phyloP scores from a whole-genome alignment of 2,113 vertebrate genomes.

The Lonchura striata region DNA sequence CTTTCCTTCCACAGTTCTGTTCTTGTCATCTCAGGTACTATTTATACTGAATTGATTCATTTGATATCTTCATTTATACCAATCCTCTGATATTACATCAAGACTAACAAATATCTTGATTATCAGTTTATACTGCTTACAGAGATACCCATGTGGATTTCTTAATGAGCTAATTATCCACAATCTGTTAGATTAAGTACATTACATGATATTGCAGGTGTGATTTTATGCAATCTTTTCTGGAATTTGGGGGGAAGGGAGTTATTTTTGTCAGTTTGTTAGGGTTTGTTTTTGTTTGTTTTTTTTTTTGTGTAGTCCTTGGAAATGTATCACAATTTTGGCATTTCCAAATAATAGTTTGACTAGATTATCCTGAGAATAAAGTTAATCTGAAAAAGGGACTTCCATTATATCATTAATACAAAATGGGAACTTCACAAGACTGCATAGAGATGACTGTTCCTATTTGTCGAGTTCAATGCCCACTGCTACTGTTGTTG shows the following conservation, averaged over 20 bases:
- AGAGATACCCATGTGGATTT: background rate
- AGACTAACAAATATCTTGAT: conserved; percentile 7
- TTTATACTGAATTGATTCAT: background rate
- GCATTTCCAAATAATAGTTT: background rate
- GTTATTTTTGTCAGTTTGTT: background rate
- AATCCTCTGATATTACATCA: background rate
- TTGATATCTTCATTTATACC: background rate
- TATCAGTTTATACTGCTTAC: conserved; percentile 14
- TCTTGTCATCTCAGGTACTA: background rate
- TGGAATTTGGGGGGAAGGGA: background rate
- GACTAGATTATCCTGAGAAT: background rate
- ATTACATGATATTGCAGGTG: background rate
- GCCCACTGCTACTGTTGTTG: background rate
- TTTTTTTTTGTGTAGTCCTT: background rate
- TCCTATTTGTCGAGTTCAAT: background rate
- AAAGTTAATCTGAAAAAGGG: background rate
- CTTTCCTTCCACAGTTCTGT: background rate
- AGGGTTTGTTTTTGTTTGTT: no score
- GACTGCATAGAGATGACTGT: background rate
- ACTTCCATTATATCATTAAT: background rate
- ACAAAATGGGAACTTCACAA: background rate
- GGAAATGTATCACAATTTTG: background rate
- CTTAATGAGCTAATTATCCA: conserved; percentile 36
- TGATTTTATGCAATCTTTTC: conserved; percentile 28
- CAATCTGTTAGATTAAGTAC: background rate